Percentiles rank a stretch among this genome's conserved stretches.
phyloP scores from a whole-genome alignment of 2,888 invertebrate species.

The Oasisia sp. region DNA sequence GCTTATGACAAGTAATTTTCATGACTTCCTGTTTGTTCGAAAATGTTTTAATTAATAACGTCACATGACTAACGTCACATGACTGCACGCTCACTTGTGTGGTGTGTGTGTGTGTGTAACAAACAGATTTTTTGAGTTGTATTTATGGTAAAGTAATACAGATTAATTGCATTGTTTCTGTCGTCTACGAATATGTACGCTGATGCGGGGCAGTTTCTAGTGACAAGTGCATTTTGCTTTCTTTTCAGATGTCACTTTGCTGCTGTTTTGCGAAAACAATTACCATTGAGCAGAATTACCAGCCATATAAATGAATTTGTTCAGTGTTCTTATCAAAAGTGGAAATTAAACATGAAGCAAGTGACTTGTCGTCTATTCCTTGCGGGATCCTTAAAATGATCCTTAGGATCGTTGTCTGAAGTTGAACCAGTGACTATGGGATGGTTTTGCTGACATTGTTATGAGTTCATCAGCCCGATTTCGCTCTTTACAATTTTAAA shows the following conservation, averaged over 20 bases:
- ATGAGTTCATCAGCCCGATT: too few species aligned
- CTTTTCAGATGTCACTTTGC: neutral
- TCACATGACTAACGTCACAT: neutral
- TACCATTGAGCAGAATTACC: neutral
- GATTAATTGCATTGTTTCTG: neutral
- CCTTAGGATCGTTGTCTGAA: too few species aligned
- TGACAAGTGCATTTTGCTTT: slow-evolving; percentile 11
- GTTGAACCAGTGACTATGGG: too few species aligned
- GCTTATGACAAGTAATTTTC: neutral
- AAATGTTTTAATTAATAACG: neutral
- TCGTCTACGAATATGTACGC: neutral
- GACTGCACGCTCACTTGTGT: neutral
- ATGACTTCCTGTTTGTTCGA: neutral
- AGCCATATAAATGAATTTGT: slow-evolving; percentile 1
- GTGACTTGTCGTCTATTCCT: neutral
- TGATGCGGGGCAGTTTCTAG: neutral
- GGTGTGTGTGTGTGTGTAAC: neutral
- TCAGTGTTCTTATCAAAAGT: slow-evolving; percentile 17
- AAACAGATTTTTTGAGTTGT: neutral
- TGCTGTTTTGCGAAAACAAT: neutral
- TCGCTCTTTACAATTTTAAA: too few species aligned
- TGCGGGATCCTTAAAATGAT: neutral
- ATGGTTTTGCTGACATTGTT: too few species aligned
- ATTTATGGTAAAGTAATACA: neutral
- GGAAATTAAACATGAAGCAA: slow-evolving; percentile 12